Conservation (phyloP, 2,888 invertebrate genomes). For the Stratiomys singularior region DNA sequence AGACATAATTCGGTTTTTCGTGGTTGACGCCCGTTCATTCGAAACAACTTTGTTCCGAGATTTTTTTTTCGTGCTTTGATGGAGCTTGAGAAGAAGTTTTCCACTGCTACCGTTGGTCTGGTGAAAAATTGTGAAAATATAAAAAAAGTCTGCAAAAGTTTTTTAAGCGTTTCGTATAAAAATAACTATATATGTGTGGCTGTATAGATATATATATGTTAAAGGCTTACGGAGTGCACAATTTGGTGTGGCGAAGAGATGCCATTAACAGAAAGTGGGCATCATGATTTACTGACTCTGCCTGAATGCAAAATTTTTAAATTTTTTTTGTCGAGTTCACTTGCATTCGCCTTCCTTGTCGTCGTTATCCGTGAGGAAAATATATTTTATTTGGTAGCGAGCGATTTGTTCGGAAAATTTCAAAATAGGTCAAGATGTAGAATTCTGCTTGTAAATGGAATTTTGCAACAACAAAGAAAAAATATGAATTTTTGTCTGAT, state of each 20-base stretch:
- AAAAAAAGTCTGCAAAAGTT: background rate
- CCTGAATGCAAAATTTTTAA: slow-evolving; percentile 12
- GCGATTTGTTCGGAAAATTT: background rate
- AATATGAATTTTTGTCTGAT: background rate
- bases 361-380: background rate
- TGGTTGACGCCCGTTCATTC: background rate
- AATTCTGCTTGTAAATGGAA: background rate
- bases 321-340: background rate
- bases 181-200: background rate
- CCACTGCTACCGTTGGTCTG: background rate
- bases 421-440: slow-evolving; percentile 2
- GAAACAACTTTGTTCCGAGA: background rate
- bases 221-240: background rate
- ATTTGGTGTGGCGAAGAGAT: slow-evolving; percentile 2
- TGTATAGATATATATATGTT: too few species aligned
- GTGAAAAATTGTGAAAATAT: background rate
- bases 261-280: slow-evolving; percentile 17
- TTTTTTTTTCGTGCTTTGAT: background rate
- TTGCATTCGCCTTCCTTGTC: background rate
- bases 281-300: slow-evolving; percentile 17
- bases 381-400: background rate
- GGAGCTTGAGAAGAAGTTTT: background rate
- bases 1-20: background rate
- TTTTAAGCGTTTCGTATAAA: background rate
- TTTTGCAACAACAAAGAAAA: background rate